Evolutionary conservation across 2,797 vertebrate species (phyloP), one percentile per base, ranked within the genome.

Genomic region (Melanotaenia nigrans): DNA sequence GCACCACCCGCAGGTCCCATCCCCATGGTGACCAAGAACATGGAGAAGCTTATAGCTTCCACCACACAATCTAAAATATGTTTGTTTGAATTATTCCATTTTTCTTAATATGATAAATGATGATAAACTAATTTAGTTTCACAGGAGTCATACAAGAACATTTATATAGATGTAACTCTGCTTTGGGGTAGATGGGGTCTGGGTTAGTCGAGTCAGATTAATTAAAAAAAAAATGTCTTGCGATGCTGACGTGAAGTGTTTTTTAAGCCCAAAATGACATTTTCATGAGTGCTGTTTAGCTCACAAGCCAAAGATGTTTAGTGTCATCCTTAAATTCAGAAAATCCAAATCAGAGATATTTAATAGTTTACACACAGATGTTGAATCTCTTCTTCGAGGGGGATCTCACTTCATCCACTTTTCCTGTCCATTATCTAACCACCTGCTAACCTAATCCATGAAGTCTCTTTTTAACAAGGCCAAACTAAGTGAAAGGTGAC

Each of bases 401-500:
- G 40, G 13, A 54, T 14, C 10, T 35, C 4, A 45, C 56, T 61
- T 47, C 10, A 20, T 51, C 58, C 55, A 2, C 38, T 14, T 11
- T 56, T 72, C 40, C 47, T 63, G 32, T 59, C 12, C 1, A 4
- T 80, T 63, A 78, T 66, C 4, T 24, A 63, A 64, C 5, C 12
- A 18, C 22, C 11, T 53, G n/a, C 47, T 22, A 49, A 49, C 8
- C 61, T 73, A 40, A 68, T 68, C 30, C 58, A 1, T 71, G 1
- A 35, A 3, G 5, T n/a, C 2, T 14, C 10, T 25, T 61, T 61
- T 35, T 53, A 68, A 38, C 25, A 1, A 57, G 53, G n/a, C 24
- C 59, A 59, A 59, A 63, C 33, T 65, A 1, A 67, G 74, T 51
- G 58, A 77, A 42, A 75, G 72, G 69, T 79, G 62, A 66, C 7